phyloP scores from a whole-genome alignment of 2,888 invertebrate genomes.

The Amorpha juglandis region DNA sequence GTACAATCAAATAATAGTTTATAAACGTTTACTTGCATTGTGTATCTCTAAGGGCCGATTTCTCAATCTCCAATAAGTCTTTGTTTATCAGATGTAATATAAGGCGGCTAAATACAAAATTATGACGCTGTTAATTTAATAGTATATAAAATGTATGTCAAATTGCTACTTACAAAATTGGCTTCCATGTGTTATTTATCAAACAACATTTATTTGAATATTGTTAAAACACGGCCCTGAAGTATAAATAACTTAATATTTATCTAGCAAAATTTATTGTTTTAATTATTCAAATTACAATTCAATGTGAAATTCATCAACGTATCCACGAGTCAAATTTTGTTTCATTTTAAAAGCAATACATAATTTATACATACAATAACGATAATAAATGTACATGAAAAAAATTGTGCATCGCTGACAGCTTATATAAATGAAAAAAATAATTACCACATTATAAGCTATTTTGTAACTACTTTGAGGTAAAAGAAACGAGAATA shows the following conservation, averaged over 20 bases:
- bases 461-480: slow-evolving; percentile 57
- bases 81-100: too few relatives aligned
- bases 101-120: too few relatives aligned
- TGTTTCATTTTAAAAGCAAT: neutral
- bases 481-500: slow-evolving; percentile 71
- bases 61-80: too few relatives aligned
- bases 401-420: slow-evolving; percentile 63
- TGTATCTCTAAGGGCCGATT: neutral
- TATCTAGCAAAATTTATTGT: too few relatives aligned
- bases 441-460: slow-evolving; percentile 34
- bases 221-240: too few relatives aligned
- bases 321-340: slow-evolving; percentile 2
- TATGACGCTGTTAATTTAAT: too few relatives aligned
- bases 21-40: neutral
- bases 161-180: too few relatives aligned
- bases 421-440: slow-evolving; percentile 57
- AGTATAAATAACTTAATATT: too few relatives aligned
- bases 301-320: too few relatives aligned
- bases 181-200: too few relatives aligned
- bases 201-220: too few relatives aligned
- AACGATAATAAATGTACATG: slow-evolving; percentile 44
- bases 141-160: too few relatives aligned
- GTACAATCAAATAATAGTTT: neutral
- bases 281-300: neutral
- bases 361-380: slow-evolving; percentile 23